A percentile compares a stretch with the other conserved stretches of the same genome.
Evolutionary conservation across 2,888 invertebrate genomes (phyloP).

Genomic region (Bellardia bayeri): DNA sequence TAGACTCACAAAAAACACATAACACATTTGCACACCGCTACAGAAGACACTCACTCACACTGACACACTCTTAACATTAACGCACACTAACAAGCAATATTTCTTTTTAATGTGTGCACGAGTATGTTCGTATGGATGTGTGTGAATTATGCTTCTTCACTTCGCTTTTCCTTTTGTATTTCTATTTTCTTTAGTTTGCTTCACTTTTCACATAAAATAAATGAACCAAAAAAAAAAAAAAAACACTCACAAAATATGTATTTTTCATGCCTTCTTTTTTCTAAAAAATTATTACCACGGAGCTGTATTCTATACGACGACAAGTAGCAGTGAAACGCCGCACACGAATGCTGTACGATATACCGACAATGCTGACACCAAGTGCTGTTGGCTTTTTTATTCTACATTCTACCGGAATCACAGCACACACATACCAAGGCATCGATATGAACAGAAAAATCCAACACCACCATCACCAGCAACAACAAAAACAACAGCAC

Average conservation of each 20-base stretch:
- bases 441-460: constrained; percentile 38
- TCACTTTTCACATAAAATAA: constrained; percentile 48
- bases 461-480: constrained; percentile 2
- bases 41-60: constrained; percentile 55
- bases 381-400: constrained; percentile 67
- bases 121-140: not conserved
- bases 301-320: constrained; percentile 72
- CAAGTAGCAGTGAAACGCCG: constrained; percentile 79
- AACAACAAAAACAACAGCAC: not conserved
- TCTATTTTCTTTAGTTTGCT: constrained; percentile 50
- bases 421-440: constrained; percentile 56
- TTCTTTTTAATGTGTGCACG: constrained; percentile 48
- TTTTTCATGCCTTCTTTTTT: constrained; percentile 65
- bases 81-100: constrained; percentile 59
- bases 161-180: constrained; percentile 49
- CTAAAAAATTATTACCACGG: constrained; percentile 66
- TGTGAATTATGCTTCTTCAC: constrained; percentile 46
- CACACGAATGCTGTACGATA: constrained; percentile 78
- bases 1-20: not conserved
- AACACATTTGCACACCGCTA: constrained; percentile 16
- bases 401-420: constrained; percentile 64
- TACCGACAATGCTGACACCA: constrained; percentile 72
- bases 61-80: constrained; percentile 50
- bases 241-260: constrained; percentile 49
- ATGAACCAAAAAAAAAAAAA: constrained; percentile 44